A percentile compares a stretch with the other conserved stretches of the same genome.
These are phyloP conservation scores for Gadopsis marmoratus DNA, from an alignment of 2,797 vertebrate genomes.

Conservation along the genomic window DNA sequence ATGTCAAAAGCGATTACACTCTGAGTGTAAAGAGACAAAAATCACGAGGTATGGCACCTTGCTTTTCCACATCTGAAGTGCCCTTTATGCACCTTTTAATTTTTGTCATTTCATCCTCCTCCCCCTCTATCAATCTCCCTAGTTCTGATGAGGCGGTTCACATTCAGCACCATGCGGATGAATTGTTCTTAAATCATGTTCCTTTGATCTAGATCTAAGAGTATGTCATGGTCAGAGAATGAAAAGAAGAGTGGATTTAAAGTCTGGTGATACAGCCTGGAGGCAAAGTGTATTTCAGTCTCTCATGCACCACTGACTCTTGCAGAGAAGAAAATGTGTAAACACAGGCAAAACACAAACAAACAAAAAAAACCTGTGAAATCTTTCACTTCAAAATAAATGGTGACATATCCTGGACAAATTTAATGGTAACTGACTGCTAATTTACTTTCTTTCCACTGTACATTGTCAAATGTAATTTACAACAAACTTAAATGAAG, in stretches of 20 bases:
- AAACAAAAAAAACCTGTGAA: not conserved
- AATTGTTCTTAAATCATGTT: conserved; percentile 39
- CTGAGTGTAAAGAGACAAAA: conserved; percentile 33
- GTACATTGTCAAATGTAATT: not conserved
- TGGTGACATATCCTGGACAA: not conserved
- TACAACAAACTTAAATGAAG: not conserved
- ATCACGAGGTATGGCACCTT: conserved; percentile 29
- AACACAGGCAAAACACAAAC: conserved; percentile 5
- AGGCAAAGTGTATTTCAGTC: conserved; percentile 52
- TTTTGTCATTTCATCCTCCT: not conserved
- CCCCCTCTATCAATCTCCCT: not conserved
- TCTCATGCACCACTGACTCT: conserved; percentile 35
- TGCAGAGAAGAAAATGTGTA: conserved; percentile 20
- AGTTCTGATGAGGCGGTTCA: not conserved
- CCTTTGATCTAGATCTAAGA: conserved; percentile 41
- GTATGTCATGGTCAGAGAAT: conserved; percentile 19
- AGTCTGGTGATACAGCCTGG: conserved; percentile 28
- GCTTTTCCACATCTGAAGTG: conserved; percentile 31
- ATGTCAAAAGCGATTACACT: conserved; percentile 58
- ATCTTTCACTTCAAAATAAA: conserved; percentile 15
- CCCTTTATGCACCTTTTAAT: conserved; percentile 30
- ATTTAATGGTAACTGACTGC: not conserved
- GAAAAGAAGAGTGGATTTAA: conserved; percentile 26
- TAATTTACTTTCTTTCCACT: not conserved
- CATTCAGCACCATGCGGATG: conserved; percentile 10